These are phyloP conservation scores for Caenorhabditis inopinata DNA, from an alignment of 1,140 invertebrate genomes.

Conservation along the genomic window DNA sequence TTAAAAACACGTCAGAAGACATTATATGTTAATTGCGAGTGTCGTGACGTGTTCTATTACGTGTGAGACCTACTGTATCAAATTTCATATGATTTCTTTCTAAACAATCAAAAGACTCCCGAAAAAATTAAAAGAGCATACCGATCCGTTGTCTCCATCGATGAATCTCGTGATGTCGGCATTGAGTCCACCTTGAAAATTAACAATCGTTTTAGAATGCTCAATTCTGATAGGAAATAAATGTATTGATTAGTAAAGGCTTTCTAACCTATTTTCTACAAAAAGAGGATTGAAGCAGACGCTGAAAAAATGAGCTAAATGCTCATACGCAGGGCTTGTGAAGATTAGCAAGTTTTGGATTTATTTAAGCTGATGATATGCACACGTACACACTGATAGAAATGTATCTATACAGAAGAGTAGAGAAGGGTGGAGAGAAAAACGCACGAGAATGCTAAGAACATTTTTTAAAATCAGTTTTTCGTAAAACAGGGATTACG, in stretches of 20 bases:
- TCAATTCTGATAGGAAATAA: too few relatives aligned
- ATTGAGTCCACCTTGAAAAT: conserved; percentile 31
- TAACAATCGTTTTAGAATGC: too few relatives aligned
- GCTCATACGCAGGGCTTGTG: conserved; percentile 1
- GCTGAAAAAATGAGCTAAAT: conserved; percentile 10
- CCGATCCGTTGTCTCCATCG: conserved; percentile 63
- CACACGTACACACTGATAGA: not conserved
- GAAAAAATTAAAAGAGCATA: not conserved
- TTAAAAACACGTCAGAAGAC: too few relatives aligned
- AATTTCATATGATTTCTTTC: too few relatives aligned
- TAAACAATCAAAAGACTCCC: too few relatives aligned
- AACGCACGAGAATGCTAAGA: too few relatives aligned
- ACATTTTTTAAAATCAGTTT: too few relatives aligned
- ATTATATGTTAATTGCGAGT: too few relatives aligned
- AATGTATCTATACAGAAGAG: not conserved
- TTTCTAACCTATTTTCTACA: conserved; percentile 21
- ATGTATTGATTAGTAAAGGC: not conserved
- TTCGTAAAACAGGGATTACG: too few relatives aligned
- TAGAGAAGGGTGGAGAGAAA: too few relatives aligned
- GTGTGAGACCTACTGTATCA: too few relatives aligned
- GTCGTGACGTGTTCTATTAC: too few relatives aligned
- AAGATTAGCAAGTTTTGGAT: conserved; percentile 18
- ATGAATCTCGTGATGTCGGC: conserved; percentile 61
- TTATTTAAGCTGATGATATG: conserved; percentile 30
- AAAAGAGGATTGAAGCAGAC: not conserved